phyloP scores from a whole-genome alignment of 2,888 invertebrate species.

The Drosophila kuntzei region DNA sequence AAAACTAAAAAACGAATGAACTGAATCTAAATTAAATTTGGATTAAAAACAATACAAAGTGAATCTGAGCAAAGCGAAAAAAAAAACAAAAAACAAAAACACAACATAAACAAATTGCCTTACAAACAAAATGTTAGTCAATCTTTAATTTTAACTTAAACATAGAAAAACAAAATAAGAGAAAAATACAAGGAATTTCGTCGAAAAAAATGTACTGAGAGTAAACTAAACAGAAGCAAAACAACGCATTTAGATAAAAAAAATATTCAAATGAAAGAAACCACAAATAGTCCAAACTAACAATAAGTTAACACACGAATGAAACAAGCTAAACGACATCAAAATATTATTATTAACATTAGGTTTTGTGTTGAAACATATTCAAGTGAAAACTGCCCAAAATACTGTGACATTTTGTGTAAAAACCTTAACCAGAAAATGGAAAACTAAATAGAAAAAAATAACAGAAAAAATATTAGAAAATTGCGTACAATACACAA shows the following conservation, averaged over 20 bases:
- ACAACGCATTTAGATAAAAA: slow-evolving; percentile 54
- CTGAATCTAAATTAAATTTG: slow-evolving; percentile 80
- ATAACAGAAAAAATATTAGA: slow-evolving; percentile 14
- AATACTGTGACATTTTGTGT: slow-evolving; percentile 56
- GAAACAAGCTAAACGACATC: slow-evolving; percentile 9
- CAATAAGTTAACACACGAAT: slow-evolving; percentile 21
- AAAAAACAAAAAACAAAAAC: slow-evolving; percentile 28
- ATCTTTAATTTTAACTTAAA: slow-evolving; percentile 65
- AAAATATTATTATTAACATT: slow-evolving; percentile 30
- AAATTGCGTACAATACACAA: slow-evolving; percentile 24
- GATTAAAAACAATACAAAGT: slow-evolving; percentile 70
- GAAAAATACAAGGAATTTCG: slow-evolving; percentile 64
- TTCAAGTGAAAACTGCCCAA: slow-evolving; percentile 52
- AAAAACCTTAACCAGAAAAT: slow-evolving; percentile 12
- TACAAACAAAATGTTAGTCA: slow-evolving; percentile 78
- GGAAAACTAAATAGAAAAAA: slow-evolving; percentile 7
- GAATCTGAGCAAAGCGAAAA: slow-evolving; percentile 56
- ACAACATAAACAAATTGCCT: slow-evolving; percentile 69
- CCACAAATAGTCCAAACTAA: slow-evolving; percentile 28
- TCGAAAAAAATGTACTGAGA: slow-evolving; percentile 46
- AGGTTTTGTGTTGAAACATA: slow-evolving; percentile 41
- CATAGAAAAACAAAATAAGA: slow-evolving; percentile 24
- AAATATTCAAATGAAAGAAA: slow-evolving; percentile 32
- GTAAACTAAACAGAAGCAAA: slow-evolving; percentile 24
- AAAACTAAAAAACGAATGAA: slow-evolving; percentile 55